Conservation (phyloP, 2,888 invertebrate genomes). For the Drosophila merina region DNA sequence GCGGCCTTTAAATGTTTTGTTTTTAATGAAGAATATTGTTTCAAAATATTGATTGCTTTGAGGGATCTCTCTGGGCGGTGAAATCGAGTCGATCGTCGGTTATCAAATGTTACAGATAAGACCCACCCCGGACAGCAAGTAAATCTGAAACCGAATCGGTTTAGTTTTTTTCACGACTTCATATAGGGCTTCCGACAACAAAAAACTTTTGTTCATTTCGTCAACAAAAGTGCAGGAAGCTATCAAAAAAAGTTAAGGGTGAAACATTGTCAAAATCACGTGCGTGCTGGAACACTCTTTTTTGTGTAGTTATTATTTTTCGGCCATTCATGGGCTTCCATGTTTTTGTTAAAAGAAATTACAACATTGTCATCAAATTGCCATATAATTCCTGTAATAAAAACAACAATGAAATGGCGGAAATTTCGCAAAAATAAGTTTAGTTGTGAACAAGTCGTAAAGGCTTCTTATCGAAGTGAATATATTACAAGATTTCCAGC, state of each 20-base stretch:
- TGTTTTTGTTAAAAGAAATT: conserved; percentile 10
- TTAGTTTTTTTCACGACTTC: conserved; percentile 15
- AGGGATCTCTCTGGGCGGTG: conserved; percentile 14
- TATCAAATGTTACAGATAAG: conserved; percentile 21
- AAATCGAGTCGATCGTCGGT: conserved; percentile 7
- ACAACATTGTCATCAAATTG: conserved; percentile 50
- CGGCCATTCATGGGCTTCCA: conserved; percentile 43
- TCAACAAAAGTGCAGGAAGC: conserved; percentile 23
- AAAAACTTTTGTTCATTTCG: conserved; percentile 64
- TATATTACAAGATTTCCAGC: not conserved
- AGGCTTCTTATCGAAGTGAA: not conserved
- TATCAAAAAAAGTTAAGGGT: conserved; percentile 30
- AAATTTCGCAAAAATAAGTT: conserved; percentile 23
- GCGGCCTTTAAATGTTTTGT: conserved; percentile 26
- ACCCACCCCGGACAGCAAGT: conserved; percentile 4
- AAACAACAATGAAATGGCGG: conserved; percentile 18
- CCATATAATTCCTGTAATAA: conserved; percentile 1
- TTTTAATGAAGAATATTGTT: conserved; percentile 11
- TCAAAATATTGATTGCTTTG: not conserved
- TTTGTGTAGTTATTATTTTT: conserved; percentile 37
- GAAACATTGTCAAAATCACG: conserved; percentile 73
- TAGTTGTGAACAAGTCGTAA: conserved; percentile 2
- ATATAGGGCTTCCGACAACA: conserved; percentile 37
- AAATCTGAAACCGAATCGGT: conserved; percentile 52
- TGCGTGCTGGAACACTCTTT: conserved; percentile 56